These are phyloP conservation scores for Dusona sp. DNA, from an alignment of 2,888 invertebrate genomes.

Conservation along the genomic window DNA sequence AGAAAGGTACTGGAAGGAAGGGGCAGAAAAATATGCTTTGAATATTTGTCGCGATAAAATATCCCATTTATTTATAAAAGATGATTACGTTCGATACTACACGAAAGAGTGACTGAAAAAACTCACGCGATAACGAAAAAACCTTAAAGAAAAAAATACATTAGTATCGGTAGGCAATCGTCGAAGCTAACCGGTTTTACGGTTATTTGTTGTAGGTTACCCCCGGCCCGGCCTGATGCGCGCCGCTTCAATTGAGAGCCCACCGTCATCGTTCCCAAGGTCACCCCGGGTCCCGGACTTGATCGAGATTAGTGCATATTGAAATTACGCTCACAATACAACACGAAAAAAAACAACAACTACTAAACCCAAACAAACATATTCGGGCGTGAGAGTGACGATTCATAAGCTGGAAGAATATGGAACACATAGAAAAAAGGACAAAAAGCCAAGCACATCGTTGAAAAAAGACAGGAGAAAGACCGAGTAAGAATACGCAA, in stretches of 20 bases:
- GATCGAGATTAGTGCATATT: constrained; percentile 79
- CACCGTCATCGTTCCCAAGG: constrained; percentile 79
- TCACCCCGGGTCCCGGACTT: constrained; percentile 75
- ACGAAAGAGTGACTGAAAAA: constrained; percentile 26
- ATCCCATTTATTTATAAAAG: constrained; percentile 36
- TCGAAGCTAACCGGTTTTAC: constrained; percentile 74
- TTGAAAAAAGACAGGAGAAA: constrained; percentile 28
- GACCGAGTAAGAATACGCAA: not conserved
- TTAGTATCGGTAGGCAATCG: constrained; percentile 61
- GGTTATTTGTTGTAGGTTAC: constrained; percentile 84
- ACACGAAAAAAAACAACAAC: constrained; percentile 67
- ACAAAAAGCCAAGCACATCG: constrained; percentile 51
- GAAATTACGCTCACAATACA: constrained; percentile 73
- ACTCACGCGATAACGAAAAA: constrained; percentile 41
- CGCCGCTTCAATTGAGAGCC: constrained; percentile 82
- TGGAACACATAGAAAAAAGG: constrained; percentile 54
- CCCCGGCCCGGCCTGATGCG: constrained; percentile 85
- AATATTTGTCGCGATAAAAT: constrained; percentile 34
- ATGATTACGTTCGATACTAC: constrained; percentile 22
- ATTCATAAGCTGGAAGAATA: constrained; percentile 49
- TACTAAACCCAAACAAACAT: constrained; percentile 50
- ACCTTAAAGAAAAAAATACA: constrained; percentile 1
- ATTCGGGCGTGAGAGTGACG: constrained; percentile 52
- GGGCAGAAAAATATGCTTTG: constrained; percentile 47
- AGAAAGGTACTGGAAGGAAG: constrained; percentile 3